These are phyloP conservation scores for Hemitrygon akajei DNA, from an alignment of 2,797 vertebrate species.

Conservation along the genomic window DNA sequence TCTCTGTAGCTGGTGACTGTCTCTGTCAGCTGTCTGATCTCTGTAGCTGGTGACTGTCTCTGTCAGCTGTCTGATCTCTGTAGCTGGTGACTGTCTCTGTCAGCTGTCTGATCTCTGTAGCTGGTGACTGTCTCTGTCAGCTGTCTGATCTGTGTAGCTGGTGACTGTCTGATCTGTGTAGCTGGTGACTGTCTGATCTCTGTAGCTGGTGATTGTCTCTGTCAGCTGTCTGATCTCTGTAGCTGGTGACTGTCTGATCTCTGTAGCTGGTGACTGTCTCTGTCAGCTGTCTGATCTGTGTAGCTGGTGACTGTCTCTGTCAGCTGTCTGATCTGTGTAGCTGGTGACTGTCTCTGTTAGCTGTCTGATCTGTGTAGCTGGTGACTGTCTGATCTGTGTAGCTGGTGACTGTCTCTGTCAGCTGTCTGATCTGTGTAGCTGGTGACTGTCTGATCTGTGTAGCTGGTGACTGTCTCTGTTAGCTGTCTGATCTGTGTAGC, in stretches of 20 bases:
- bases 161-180: too few species aligned
- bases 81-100: background rate
- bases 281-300: too few species aligned
- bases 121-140: background rate
- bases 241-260: too few species aligned
- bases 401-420: background rate
- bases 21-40: too few species aligned
- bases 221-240: too few species aligned
- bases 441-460: background rate
- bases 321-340: background rate
- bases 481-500: background rate
- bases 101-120: background rate
- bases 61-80: too few species aligned
- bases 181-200: too few species aligned
- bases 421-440: background rate
- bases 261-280: background rate
- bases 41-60: background rate
- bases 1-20: too few species aligned
- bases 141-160: background rate
- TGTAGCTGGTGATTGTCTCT: background rate
- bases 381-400: background rate
- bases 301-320: background rate
- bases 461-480: background rate
- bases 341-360: background rate
- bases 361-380: too few species aligned